Conservation (phyloP, 1,140 invertebrate genomes). For the Bombyx mandarina region DNA sequence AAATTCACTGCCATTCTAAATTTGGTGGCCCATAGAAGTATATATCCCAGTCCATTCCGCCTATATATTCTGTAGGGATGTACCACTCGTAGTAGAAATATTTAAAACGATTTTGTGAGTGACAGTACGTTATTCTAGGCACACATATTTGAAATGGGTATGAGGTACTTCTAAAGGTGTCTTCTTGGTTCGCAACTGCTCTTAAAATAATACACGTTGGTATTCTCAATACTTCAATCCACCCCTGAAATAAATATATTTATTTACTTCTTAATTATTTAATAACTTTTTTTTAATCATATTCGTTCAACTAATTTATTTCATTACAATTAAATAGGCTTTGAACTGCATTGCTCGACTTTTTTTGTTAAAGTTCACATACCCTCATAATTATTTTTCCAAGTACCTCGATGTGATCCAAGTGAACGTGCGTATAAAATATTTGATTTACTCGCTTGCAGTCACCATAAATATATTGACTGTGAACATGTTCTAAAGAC, state of each 20-base stretch:
- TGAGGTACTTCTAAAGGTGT: conserved; percentile 29
- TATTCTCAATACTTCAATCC: conserved; percentile 33
- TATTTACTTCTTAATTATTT: not conserved
- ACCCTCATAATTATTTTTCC: conserved; percentile 41
- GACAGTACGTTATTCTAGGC: conserved; percentile 35
- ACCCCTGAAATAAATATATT: conserved; percentile 26
- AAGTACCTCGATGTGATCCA: conserved; percentile 31
- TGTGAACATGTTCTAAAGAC: conserved; percentile 32
- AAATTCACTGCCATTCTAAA: conserved; percentile 21
- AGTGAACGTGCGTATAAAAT: conserved; percentile 28
- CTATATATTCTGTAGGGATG: conserved; percentile 23
- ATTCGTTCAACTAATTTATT: no score
- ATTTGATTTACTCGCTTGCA: conserved; percentile 24
- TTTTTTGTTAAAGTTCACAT: conserved; percentile 16
- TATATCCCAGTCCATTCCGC: conserved; percentile 44
- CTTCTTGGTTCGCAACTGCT: conserved; percentile 24
- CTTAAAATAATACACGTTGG: conserved; percentile 41
- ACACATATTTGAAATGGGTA: conserved; percentile 45
- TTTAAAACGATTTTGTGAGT: conserved; percentile 26
- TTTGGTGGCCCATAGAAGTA: conserved; percentile 36
- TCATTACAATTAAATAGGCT: no score
- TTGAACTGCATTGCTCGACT: not conserved
- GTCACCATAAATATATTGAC: conserved; percentile 37
- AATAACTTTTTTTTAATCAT: not conserved
- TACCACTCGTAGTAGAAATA: conserved; percentile 50